Conservation (phyloP, 1,140 invertebrate species). For the Eubasilissa regina region DNA sequence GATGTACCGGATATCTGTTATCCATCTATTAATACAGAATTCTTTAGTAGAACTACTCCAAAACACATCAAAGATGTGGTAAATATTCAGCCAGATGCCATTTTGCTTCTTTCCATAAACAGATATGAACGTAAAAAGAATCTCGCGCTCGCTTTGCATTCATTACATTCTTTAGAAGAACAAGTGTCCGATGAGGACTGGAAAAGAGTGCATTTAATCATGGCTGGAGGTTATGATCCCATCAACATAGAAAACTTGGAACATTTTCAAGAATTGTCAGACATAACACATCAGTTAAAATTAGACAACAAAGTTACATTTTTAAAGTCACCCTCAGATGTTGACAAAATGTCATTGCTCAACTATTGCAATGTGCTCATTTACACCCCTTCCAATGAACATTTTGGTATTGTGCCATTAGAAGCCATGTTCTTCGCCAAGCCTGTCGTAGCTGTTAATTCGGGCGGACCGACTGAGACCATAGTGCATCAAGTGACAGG, state of each 20-base stretch:
- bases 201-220: slow-evolving; percentile 85
- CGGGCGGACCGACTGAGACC: slow-evolving; percentile 96
- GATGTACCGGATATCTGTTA: slow-evolving; percentile 88
- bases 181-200: slow-evolving; percentile 73
- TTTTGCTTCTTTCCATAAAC: slow-evolving; percentile 94
- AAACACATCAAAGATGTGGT: slow-evolving; percentile 70
- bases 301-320: slow-evolving; percentile 87
- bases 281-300: slow-evolving; percentile 76
- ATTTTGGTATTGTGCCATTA: slow-evolving; percentile 99
- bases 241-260: slow-evolving; percentile 92
- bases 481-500: slow-evolving; percentile 91
- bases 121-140: slow-evolving; percentile 98
- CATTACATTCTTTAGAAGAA: slow-evolving; percentile 80
- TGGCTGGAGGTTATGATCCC: slow-evolving; percentile 97
- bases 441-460: slow-evolving; percentile 96
- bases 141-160: slow-evolving; percentile 86
- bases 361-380: slow-evolving; percentile 83
- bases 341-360: slow-evolving; percentile 87
- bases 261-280: slow-evolving; percentile 85
- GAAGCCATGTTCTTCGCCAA: slow-evolving; percentile 97
- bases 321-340: slow-evolving; percentile 89
- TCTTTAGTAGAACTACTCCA: slow-evolving; percentile 78
- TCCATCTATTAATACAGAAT: slow-evolving; percentile 91
- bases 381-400: slow-evolving; percentile 97
- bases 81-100: slow-evolving; percentile 69